Evolutionary conservation across 2,797 vertebrate species (phyloP), one percentile per base, ranked within the genome.

Genomic region (Hemitrygon akajei): DNA sequence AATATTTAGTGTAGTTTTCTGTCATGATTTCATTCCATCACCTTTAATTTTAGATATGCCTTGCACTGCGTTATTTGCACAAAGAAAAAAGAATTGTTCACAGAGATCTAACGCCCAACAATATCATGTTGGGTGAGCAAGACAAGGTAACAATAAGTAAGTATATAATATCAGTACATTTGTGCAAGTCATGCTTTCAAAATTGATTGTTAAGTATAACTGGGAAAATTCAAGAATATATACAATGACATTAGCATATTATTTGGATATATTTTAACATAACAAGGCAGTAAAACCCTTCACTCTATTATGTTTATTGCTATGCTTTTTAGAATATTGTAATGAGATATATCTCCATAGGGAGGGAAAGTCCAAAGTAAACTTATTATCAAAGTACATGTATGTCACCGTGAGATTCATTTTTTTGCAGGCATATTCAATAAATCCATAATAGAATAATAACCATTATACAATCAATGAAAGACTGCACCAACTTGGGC

Each of bases 31-130:
- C 66, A 63, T 30, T 93, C 77, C 37, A 63, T 66, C 47, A 10
- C 18, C 94, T 76, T 73, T 95, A 11, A 95, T 95, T 95, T 95
- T 96, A 98, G 98, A 96, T 99, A 94, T 99, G 98, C 95, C 95
- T 98, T 94, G 98, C 98, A 5, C 95, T 99, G 95, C 95, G 96
- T 93, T 99, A 99, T 95, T 96, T 99, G 77, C 98, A 98, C 96
- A 98, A 98, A 95, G 98, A 98, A 95, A 98, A 99, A 95, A 97
- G 97, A 91, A 98, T 99, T 92, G 97, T 98, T 93, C 98, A 98
- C 94, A 94, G 97, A 93, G 98, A 98, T 94, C 97, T 99, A 93
- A 97, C 97, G 0, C 98, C 97, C 0, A 98, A 97, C 96, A 98
- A 98, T 94, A 97, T 98, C 94, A 98, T 98, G 97, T 94, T 99